phyloP scores from a whole-genome alignment of 1,140 invertebrate species.

The Phymastichus coffea region DNA sequence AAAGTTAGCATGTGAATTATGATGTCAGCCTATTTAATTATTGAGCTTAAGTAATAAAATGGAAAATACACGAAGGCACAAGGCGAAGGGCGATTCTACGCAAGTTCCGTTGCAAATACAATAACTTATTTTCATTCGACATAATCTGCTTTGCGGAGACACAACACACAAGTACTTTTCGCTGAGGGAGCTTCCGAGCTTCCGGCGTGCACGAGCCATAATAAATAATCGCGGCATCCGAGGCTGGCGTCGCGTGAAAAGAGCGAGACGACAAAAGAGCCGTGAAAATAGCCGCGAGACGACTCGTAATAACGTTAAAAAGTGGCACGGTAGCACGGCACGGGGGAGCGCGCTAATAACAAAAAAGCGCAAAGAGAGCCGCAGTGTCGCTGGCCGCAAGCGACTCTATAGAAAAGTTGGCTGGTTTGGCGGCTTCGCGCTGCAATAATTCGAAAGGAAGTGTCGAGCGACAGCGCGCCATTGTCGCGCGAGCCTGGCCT shows the following conservation, averaged over 20 bases:
- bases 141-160: constrained; percentile 10
- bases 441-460: constrained; percentile 53
- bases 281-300: constrained; percentile 34
- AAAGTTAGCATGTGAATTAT: too few species aligned
- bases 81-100: too few species aligned
- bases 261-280: constrained; percentile 37
- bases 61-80: too few species aligned
- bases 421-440: constrained; percentile 22
- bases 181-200: neutral
- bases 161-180: neutral
- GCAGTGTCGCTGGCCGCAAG: neutral
- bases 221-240: constrained; percentile 8
- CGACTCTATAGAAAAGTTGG: constrained; percentile 4
- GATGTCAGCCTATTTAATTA: too few species aligned
- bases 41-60: too few species aligned
- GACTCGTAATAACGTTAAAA: constrained; percentile 26
- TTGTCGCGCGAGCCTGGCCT: too few species aligned
- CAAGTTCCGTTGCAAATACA: too few species aligned
- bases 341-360: constrained; percentile 38
- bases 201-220: neutral
- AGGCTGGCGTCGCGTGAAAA: neutral
- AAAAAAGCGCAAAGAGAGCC: constrained; percentile 33
- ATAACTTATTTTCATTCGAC: neutral
- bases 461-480: constrained; percentile 47
- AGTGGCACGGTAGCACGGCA: too few species aligned